phyloP scores from a whole-genome alignment of 2,113 vertebrate species.

The Columba livia region DNA sequence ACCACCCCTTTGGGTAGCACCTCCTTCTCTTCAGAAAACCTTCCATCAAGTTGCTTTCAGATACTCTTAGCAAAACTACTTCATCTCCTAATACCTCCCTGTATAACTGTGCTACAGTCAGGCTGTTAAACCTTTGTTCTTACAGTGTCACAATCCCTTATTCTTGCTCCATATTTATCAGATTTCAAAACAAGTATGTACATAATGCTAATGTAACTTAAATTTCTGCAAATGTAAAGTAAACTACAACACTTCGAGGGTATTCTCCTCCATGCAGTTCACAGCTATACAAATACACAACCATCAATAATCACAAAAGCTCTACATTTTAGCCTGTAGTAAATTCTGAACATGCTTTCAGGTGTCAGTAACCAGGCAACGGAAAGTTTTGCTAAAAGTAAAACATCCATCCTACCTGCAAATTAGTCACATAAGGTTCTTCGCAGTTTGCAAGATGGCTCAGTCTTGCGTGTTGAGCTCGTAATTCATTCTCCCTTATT shows the following conservation, averaged over 20 bases:
- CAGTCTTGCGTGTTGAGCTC: slow-evolving; percentile 86
- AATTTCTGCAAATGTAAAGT: background rate
- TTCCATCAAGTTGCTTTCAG: background rate
- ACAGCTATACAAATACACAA: background rate
- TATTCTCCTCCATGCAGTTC: background rate
- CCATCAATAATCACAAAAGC: background rate
- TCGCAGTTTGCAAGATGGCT: slow-evolving; percentile 83
- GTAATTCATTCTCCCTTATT: slow-evolving; percentile 90
- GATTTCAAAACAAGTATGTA: background rate
- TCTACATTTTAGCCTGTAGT: background rate
- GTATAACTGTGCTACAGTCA: background rate
- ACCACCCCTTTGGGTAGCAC: background rate
- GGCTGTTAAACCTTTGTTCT: background rate
- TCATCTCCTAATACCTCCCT: background rate
- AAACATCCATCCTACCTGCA: slow-evolving; percentile 78
- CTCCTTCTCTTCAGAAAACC: background rate
- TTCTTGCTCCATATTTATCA: background rate
- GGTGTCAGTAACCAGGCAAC: background rate
- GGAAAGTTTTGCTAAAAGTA: background rate
- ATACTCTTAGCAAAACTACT: background rate
- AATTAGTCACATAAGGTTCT: slow-evolving; percentile 72
- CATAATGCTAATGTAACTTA: background rate
- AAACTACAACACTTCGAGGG: background rate
- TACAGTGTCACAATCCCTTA: background rate
- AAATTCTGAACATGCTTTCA: background rate